These are phyloP conservation scores for Galbula dea DNA, from an alignment of 2,113 vertebrate species.

Conservation along the genomic window DNA sequence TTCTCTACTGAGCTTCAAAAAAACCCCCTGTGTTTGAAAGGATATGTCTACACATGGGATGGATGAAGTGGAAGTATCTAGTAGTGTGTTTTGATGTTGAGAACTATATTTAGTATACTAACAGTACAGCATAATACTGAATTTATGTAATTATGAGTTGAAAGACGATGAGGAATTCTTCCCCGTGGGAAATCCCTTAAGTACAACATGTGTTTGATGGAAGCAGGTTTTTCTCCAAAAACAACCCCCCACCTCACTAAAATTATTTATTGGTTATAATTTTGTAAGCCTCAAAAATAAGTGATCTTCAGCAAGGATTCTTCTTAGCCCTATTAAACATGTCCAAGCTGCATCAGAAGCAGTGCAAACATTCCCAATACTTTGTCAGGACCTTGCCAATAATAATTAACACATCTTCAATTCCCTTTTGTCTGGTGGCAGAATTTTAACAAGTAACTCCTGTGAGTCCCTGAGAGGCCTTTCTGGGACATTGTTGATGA, in stretches of 20 bases:
- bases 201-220: background rate
- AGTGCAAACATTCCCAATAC: background rate
- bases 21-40: background rate
- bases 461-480: background rate
- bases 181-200: background rate
- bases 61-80: background rate
- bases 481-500: background rate
- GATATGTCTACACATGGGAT: background rate
- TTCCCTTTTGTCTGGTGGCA: background rate
- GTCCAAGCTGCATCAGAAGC: background rate
- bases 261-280: background rate
- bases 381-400: background rate
- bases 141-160: background rate
- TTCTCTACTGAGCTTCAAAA: background rate
- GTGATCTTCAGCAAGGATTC: background rate
- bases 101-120: background rate
- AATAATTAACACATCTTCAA: background rate
- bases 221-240: background rate
- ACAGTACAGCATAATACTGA: background rate
- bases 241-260: background rate
- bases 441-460: background rate
- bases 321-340: background rate
- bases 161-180: background rate
- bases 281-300: background rate
- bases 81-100: background rate